phyloP scores from a whole-genome alignment of 1,140 invertebrate genomes.

The Brachionus sp. region DNA sequence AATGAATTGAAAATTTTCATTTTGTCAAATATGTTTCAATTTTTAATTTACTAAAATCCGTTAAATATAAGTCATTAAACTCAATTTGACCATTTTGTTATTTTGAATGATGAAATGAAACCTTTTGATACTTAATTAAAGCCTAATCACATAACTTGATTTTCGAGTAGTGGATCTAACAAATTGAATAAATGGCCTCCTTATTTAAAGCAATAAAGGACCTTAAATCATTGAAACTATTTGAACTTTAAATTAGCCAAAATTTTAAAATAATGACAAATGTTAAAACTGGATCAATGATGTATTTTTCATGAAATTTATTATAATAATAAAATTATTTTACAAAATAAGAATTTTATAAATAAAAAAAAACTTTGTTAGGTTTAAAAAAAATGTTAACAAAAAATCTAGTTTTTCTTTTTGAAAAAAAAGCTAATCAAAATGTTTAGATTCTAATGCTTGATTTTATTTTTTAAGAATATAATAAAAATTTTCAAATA shows the following conservation, averaged over 20 bases:
- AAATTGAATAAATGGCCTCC: too few relatives aligned
- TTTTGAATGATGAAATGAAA: too few relatives aligned
- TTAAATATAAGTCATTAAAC: too few relatives aligned
- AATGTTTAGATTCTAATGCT: slow-evolving; percentile 23
- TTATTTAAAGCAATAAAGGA: background rate
- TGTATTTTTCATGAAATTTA: background rate
- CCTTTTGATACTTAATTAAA: too few relatives aligned
- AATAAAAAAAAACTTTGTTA: background rate
- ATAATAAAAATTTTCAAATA: background rate
- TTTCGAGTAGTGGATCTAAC: too few relatives aligned
- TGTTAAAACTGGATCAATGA: slow-evolving; percentile 2
- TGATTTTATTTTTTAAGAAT: background rate
- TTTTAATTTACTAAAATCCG: too few relatives aligned
- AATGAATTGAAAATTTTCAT: too few relatives aligned
- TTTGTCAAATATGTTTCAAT: too few relatives aligned
- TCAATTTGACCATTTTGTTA: too few relatives aligned
- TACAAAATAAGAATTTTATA: background rate
- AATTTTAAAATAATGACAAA: background rate
- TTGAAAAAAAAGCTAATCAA: background rate
- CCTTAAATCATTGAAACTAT: background rate
- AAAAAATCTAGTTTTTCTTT: background rate
- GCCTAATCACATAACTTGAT: too few relatives aligned
- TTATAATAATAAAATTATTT: slow-evolving; percentile 7
- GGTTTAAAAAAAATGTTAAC: background rate
- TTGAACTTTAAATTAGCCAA: background rate